Evolutionary conservation across 2,113 vertebrate species (phyloP).

Genomic region (Pipa parva): DNA sequence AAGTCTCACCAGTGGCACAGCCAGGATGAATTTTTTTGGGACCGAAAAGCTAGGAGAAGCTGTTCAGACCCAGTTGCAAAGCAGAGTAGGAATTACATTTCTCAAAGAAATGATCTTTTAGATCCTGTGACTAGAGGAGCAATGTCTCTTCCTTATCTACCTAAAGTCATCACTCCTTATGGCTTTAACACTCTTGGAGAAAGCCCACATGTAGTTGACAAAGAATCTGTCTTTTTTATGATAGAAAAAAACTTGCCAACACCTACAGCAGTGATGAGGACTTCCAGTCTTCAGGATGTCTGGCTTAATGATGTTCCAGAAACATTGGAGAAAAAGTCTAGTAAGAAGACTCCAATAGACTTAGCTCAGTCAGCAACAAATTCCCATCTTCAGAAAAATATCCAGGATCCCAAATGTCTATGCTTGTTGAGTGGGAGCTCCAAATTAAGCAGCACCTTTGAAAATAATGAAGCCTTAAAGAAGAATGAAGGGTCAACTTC

Average conservation of each 20-base stretch:
- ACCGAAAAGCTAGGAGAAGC: conserved; percentile 13
- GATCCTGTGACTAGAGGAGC: conserved; percentile 54
- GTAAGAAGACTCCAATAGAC: neutral
- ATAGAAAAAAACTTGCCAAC: no score
- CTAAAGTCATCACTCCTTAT: conserved; percentile 60
- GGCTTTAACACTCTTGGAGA: conserved; percentile 66
- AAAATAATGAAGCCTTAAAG: neutral
- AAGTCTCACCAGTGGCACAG: conserved; percentile 9
- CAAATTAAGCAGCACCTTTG: neutral
- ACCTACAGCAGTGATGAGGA: neutral
- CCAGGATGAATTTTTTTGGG: neutral
- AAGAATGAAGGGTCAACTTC: neutral
- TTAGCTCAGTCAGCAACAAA: neutral
- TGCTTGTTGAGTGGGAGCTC: neutral
- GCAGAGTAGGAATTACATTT: neutral
- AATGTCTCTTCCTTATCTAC: conserved; percentile 65
- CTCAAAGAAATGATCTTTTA: conserved; percentile 8
- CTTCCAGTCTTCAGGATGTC: neutral
- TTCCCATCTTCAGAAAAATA: neutral
- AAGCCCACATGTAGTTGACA: conserved; percentile 65
- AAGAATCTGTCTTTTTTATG: conserved; percentile 69
- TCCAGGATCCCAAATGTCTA: neutral
- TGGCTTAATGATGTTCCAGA: rapidly evolving
- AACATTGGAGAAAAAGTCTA: no score
- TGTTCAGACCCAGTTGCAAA: conserved; percentile 40